Evolutionary conservation across 2,797 vertebrate species (phyloP).

Genomic region (Leptoclinus maculatus): DNA sequence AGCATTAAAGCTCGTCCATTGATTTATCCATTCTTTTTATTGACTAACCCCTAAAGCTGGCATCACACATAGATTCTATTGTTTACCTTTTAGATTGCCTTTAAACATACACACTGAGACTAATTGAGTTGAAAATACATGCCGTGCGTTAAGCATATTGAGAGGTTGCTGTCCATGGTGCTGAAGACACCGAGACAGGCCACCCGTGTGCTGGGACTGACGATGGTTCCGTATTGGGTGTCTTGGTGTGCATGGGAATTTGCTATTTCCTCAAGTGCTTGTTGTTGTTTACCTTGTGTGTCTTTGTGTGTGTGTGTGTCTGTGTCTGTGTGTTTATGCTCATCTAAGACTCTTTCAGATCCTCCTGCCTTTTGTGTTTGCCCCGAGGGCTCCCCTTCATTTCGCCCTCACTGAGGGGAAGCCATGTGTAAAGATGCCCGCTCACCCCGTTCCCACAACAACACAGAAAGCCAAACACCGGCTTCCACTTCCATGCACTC

Average conservation of each 20-base stretch:
- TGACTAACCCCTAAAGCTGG: no score
- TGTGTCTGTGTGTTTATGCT: slow-evolving; percentile 51
- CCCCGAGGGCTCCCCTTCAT: slow-evolving; percentile 73
- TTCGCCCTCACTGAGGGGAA: slow-evolving; percentile 72
- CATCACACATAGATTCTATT: no score
- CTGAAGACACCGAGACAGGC: neutral
- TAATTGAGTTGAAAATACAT: neutral
- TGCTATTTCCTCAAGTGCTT: slow-evolving; percentile 23
- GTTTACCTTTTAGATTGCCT: neutral
- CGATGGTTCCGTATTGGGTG: neutral
- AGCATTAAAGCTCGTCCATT: no score
- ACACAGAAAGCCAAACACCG: slow-evolving; percentile 62
- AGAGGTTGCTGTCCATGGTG: slow-evolving; percentile 8
- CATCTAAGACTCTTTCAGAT: slow-evolving; percentile 56
- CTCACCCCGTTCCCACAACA: slow-evolving; percentile 61
- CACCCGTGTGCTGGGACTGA: neutral
- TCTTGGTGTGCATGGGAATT: neutral
- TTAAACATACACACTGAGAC: neutral
- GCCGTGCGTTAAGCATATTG: neutral
- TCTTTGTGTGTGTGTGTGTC: neutral
- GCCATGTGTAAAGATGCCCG: slow-evolving; percentile 69
- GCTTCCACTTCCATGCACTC: slow-evolving; percentile 41
- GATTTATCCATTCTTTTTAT: no score
- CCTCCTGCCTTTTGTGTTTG: slow-evolving; percentile 71
- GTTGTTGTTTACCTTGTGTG: slow-evolving; percentile 36